Percentiles rank a stretch among this genome's conserved stretches.
Conservation (phyloP, 1,140 invertebrate genomes). For the Heliothis virescens region DNA sequence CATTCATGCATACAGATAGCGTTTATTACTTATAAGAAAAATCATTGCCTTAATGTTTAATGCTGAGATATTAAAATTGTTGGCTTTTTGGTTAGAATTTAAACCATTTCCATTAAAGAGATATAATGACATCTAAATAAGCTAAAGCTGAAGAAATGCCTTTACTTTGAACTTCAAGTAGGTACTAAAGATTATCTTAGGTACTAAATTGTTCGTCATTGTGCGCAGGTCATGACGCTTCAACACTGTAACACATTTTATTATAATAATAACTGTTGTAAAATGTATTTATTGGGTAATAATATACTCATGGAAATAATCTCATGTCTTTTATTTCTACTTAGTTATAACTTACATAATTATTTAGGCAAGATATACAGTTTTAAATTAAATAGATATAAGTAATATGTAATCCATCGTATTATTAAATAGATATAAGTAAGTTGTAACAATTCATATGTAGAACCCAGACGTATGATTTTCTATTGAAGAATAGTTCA, state of each 20-base stretch:
- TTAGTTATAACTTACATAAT: neutral
- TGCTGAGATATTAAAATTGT: slow-evolving; percentile 33
- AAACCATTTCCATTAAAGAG: slow-evolving; percentile 29
- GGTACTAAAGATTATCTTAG: slow-evolving; percentile 53
- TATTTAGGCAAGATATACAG: no score
- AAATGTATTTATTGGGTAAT: slow-evolving; percentile 85
- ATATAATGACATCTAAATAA: slow-evolving; percentile 10
- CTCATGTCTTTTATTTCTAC: slow-evolving; percentile 54
- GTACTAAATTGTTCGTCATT: slow-evolving; percentile 55
- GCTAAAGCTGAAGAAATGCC: slow-evolving; percentile 62
- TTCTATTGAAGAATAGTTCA: neutral
- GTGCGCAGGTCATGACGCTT: slow-evolving; percentile 63
- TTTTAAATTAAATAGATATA: no score
- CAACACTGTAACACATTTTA: slow-evolving; percentile 66
- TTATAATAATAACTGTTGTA: slow-evolving; percentile 82
- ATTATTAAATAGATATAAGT: no score
- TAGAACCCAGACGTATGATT: neutral
- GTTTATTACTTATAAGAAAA: slow-evolving; percentile 38
- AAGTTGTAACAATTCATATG: no score
- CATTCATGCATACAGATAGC: slow-evolving; percentile 42
- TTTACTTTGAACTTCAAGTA: slow-evolving; percentile 72
- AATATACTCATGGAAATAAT: slow-evolving; percentile 74
- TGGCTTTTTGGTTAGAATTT: slow-evolving; percentile 29
- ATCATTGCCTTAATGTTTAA: slow-evolving; percentile 45
- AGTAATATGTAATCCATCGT: no score